These are phyloP conservation scores for Tapirus indicus DNA, from an alignment of 2,797 vertebrate genomes.

Conservation along the genomic window DNA sequence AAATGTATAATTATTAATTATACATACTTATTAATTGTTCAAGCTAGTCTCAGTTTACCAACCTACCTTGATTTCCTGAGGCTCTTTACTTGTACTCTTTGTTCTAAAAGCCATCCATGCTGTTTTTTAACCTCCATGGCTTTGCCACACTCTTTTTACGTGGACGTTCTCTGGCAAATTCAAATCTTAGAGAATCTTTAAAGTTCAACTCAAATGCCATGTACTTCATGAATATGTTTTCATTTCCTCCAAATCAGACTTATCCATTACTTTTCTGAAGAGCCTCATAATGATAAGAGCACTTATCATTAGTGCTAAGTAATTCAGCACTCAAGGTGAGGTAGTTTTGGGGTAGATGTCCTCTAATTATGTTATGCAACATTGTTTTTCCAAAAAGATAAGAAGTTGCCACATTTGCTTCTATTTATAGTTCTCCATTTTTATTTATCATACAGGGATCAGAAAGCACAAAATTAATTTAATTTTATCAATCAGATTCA, in stretches of 20 bases:
- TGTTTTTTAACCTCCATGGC: neutral
- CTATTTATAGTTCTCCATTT: neutral
- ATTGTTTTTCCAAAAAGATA: neutral
- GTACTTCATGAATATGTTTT: neutral
- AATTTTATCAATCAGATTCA: neutral
- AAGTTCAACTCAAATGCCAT: neutral
- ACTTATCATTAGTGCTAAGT: neutral
- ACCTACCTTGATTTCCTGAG: neutral
- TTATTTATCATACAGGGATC: neutral
- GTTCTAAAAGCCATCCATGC: neutral
- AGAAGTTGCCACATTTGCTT: neutral
- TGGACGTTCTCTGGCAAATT: neutral
- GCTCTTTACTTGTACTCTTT: neutral
- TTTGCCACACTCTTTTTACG: neutral
- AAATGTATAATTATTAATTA: too few species aligned
- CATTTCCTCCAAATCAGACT: neutral
- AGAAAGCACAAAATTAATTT: neutral
- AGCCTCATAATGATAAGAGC: neutral
- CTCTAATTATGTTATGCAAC: neutral
- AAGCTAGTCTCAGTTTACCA: neutral
- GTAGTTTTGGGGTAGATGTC: neutral
- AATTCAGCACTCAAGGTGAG: neutral
- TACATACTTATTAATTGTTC: neutral
- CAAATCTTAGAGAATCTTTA: neutral
- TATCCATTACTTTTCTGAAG: neutral